Base-by-base conservation (phyloP, 2,113 vertebrate species). In the Strix aluco region DNA sequence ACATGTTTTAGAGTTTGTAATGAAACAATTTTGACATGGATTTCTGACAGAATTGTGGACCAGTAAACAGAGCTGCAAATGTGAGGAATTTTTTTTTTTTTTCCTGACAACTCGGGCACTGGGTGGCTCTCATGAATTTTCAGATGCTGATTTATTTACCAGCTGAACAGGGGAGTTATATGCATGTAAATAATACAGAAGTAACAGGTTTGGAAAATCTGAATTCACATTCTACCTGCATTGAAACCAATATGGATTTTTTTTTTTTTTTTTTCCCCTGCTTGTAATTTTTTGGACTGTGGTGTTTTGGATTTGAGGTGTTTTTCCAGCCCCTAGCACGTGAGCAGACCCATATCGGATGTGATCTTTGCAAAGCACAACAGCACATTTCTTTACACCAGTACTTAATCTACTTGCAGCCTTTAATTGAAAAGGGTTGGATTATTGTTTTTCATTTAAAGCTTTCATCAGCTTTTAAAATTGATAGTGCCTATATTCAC, bases 361-460 rank as follows among this genome's bases (percentile, higher is more conserved):
- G 23, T 80, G 57, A 87, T 91, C 47, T 96, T 88, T 92, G 73
- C 32, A 83, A 87, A 90, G 40, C 16, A 75, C 17, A 91, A 23
- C 25, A 82, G 25, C 42, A 46, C 58, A 69, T 96, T 90, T 92
- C 66, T 95, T 92, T 96, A 54, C 84, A 92, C 40, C 61, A 73
- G 15, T 86, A 52, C 54, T 95, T 95, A 94, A 86, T 95, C 36
- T 93, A 40, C 54, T 94, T 92, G 57, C 84, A 92, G 59, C 54
- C 44, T 93, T 97, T 96, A 97, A 96, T 90, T 95, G 63, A 96
- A 95, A 97, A 90, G 81, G 79, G 77, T 88, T 97, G 65, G 84
- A 73, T 96, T 97, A 73, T 90, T 97, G 72, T 97, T 96, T 97
- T 91, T 94, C 69, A 75, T 95, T 88, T 92, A 92, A 90, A 83